Evolutionary conservation across 2,888 invertebrate genomes (phyloP).

Genomic region (Arenicola marina): DNA sequence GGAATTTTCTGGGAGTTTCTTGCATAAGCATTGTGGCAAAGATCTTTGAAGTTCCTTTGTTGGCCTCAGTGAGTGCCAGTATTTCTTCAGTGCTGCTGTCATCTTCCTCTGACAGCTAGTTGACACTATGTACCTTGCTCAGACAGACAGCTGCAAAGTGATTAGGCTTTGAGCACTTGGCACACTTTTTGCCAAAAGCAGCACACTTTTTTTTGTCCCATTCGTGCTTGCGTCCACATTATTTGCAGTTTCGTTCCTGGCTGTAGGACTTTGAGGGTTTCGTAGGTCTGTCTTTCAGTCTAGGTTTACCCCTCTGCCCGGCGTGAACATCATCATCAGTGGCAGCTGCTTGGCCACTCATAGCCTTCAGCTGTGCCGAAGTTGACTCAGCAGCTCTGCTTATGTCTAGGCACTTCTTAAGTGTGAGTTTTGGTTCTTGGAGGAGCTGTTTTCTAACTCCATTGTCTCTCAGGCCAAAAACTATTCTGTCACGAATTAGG

Average conservation of each 20-base stretch:
- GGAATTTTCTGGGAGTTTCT: not conserved
- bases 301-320: too few relatives aligned
- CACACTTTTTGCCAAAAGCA: constrained; percentile 1
- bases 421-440: not conserved
- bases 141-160: not conserved
- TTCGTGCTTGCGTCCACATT: not conserved
- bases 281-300: too few relatives aligned
- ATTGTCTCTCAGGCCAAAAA: not conserved
- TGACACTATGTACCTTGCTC: not conserved
- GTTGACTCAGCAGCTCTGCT: not conserved
- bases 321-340: too few relatives aligned
- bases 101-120: too few relatives aligned
- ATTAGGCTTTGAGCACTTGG: not conserved
- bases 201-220: not conserved
- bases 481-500: not conserved
- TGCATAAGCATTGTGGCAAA: not conserved
- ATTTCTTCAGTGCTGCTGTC: too few relatives aligned
- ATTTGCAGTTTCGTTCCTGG: too few relatives aligned
- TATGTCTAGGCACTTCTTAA: not conserved
- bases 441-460: not conserved
- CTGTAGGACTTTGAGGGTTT: too few relatives aligned
- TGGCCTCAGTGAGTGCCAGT: not conserved
- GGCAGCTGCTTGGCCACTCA: too few relatives aligned
- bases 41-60: not conserved
- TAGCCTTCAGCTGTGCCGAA: too few relatives aligned